These are phyloP conservation scores for Phyllotreta striolata DNA, from an alignment of 2,888 invertebrate genomes.

Conservation along the genomic window DNA sequence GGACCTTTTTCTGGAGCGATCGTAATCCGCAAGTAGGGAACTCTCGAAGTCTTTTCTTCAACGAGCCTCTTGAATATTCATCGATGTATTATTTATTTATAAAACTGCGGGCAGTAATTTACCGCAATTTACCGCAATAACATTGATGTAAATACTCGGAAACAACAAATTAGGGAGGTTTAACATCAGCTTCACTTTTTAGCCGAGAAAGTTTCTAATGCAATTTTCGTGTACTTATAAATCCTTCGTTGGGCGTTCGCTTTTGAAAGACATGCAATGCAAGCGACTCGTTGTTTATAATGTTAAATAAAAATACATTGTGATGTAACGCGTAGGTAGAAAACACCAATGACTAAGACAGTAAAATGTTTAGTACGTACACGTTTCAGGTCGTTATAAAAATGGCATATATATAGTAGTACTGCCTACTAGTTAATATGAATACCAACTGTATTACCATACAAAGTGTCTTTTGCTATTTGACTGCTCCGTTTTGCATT, in stretches of 20 bases:
- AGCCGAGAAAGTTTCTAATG: too few species aligned
- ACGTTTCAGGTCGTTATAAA: slow-evolving; percentile 10
- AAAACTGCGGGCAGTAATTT: slow-evolving; percentile 4
- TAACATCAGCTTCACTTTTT: too few species aligned
- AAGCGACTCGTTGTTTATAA: slow-evolving; percentile 1
- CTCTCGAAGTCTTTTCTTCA: slow-evolving; percentile 2
- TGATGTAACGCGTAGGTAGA: slow-evolving; percentile 16
- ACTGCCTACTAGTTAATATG: slow-evolving; percentile 12
- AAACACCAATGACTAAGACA: slow-evolving; percentile 12
- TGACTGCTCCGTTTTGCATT: not conserved
- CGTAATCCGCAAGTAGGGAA: slow-evolving; percentile 11
- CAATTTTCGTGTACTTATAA: too few species aligned
- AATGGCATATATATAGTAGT: slow-evolving; percentile 3
- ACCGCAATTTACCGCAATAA: slow-evolving; percentile 3
- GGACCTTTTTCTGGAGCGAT: slow-evolving; percentile 7
- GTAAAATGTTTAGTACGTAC: slow-evolving; percentile 14
- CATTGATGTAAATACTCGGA: slow-evolving; percentile 1
- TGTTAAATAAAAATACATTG: slow-evolving; percentile 9
- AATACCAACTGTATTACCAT: slow-evolving; percentile 18
- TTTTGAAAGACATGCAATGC: too few species aligned
- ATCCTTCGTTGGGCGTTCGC: too few species aligned
- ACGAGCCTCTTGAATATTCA: slow-evolving; percentile 17
- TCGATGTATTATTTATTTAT: slow-evolving; percentile 1
- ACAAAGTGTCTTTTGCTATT: slow-evolving; percentile 7
- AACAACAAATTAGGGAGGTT: too few species aligned